Conservation (phyloP, 2,113 vertebrate species). For the Oreocharis arfaki region DNA sequence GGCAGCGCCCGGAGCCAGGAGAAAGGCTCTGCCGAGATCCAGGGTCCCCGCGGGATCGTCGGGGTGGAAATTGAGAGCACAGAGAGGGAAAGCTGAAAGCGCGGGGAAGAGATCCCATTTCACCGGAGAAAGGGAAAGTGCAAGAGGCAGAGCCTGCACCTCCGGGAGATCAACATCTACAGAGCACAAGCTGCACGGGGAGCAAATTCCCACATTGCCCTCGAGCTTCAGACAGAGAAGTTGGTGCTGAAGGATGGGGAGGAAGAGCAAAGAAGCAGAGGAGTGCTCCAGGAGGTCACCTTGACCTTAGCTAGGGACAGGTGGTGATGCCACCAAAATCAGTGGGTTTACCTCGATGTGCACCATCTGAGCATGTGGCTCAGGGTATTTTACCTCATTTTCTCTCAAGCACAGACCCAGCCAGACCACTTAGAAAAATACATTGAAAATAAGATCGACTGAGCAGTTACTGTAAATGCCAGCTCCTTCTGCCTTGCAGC, state of each 20-base stretch:
- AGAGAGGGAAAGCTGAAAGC: neutral
- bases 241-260: neutral
- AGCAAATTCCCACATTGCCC: neutral
- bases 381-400: neutral
- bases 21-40: accelerated
- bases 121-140: neutral
- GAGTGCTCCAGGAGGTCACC: neutral
- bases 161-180: neutral
- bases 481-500: neutral
- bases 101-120: neutral
- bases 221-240: neutral
- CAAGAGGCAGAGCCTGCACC: neutral
- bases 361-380: neutral
- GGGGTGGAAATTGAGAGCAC: neutral
- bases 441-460: neutral
- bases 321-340: neutral
- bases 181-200: neutral
- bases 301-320: neutral
- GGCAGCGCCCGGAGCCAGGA: accelerated
- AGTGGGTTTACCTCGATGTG: neutral
- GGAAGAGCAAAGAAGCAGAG: neutral
- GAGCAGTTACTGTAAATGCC: neutral
- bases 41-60: neutral
- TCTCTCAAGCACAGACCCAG: neutral
- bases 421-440: neutral